A percentile compares a stretch with the other conserved stretches of the same genome.
phyloP scores from a whole-genome alignment of 2,113 vertebrate genomes.

The Ivindomyrus marchei region DNA sequence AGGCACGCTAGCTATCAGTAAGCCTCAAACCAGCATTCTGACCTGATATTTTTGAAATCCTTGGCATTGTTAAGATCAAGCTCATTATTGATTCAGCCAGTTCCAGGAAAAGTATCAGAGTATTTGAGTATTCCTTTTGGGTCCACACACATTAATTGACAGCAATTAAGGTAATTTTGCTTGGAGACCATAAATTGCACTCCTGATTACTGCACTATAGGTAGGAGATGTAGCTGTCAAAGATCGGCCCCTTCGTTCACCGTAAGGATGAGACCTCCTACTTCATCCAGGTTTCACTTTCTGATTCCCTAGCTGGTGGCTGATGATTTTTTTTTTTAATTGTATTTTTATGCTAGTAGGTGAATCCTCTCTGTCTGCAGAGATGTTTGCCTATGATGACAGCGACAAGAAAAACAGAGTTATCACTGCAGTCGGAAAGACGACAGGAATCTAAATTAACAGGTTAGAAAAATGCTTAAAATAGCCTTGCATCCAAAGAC shows the following conservation, averaged over 20 bases:
- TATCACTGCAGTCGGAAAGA: neutral
- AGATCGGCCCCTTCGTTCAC: neutral
- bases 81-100: neutral
- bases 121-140: neutral
- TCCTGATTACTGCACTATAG: neutral
- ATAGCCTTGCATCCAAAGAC: neutral
- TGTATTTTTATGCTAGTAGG: neutral
- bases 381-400: neutral
- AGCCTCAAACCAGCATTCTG: neutral
- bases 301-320: neutral
- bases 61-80: neutral
- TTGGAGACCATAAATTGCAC: neutral
- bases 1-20: neutral
- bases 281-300: neutral
- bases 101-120: neutral
- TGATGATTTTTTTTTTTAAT: neutral
- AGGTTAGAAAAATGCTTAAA: neutral
- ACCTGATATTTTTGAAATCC: neutral
- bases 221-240: neutral
- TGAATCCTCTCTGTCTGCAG: neutral
- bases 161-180: constrained; percentile 5
- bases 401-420: neutral
- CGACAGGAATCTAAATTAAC: neutral
- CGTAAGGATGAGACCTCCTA: neutral
- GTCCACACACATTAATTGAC: neutral